Conservation (phyloP, 2,113 vertebrate genomes). For the Osmerus eperlanus region DNA sequence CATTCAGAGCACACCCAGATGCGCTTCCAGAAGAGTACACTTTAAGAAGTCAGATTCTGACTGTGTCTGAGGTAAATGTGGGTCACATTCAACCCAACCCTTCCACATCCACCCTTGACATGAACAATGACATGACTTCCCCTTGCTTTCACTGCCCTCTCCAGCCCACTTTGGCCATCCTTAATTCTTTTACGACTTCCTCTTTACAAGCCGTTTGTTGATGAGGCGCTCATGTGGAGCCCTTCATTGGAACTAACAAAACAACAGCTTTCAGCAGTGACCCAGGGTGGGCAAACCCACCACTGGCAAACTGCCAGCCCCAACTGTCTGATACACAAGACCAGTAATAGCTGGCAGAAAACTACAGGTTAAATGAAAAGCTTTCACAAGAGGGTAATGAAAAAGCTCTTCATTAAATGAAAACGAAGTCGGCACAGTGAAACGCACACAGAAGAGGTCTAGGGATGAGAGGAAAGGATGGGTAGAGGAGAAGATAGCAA, state of each 20-base stretch:
- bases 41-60: neutral
- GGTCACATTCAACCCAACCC: conserved; percentile 5
- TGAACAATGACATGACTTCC: neutral
- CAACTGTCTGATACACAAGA: conserved; percentile 16
- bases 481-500: neutral
- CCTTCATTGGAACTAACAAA: conserved; percentile 58
- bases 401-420: conserved; percentile 26
- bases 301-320: conserved; percentile 20
- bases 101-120: conserved; percentile 7
- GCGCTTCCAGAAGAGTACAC: conserved; percentile 15
- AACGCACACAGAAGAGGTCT: too few relatives aligned
- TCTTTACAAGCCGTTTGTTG: conserved; percentile 51
- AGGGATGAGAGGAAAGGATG: neutral
- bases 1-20: conserved; percentile 21
- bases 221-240: conserved; percentile 48
- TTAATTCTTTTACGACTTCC: conserved; percentile 66
- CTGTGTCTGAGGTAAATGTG: conserved; percentile 19
- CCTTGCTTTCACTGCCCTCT: conserved; percentile 25
- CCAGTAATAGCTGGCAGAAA: conserved; percentile 27
- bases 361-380: conserved; percentile 23
- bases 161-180: conserved; percentile 46
- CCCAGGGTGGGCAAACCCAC: neutral
- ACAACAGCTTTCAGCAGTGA: conserved; percentile 56
- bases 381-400: conserved; percentile 16
- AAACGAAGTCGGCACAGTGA: neutral